These are phyloP conservation scores for Lymantria dispar DNA, from an alignment of 2,888 invertebrate species.

Conservation along the genomic window DNA sequence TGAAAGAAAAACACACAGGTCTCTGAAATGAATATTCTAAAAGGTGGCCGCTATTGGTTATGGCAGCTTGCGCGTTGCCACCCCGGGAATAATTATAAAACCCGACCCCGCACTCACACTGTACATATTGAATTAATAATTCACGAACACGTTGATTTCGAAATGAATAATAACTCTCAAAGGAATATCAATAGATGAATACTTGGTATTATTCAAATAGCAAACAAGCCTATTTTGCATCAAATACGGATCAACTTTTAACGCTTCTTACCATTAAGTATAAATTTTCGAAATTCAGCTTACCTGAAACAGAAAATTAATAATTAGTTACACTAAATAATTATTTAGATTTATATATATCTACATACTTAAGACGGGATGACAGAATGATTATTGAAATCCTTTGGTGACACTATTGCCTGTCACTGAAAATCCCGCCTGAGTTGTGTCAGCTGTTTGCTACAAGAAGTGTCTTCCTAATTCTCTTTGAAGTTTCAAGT, in stretches of 20 bases:
- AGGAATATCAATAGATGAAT: constrained; percentile 20
- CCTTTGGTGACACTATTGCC: constrained; percentile 11
- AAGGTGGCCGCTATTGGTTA: constrained; percentile 38
- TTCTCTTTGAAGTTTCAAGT: not conserved
- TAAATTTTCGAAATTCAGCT: constrained; percentile 11
- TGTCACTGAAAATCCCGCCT: constrained; percentile 20
- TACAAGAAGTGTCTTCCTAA: constrained; percentile 10
- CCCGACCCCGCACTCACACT: constrained; percentile 32
- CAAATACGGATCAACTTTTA: constrained; percentile 1
- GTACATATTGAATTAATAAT: constrained; percentile 48
- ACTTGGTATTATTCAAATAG: not conserved
- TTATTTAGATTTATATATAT: constrained; percentile 10
- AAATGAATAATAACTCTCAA: constrained; percentile 14
- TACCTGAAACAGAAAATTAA: constrained; percentile 41
- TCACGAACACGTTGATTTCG: constrained; percentile 27
- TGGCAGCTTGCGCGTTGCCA: constrained; percentile 24
- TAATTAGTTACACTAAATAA: not conserved
- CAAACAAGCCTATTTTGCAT: not conserved
- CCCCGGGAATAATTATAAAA: constrained; percentile 56
- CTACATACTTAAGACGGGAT: not conserved
- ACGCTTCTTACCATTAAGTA: constrained; percentile 11
- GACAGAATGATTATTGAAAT: constrained; percentile 14
- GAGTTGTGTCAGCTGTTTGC: constrained; percentile 14
- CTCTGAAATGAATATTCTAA: constrained; percentile 68
- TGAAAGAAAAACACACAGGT: constrained; percentile 62